Conservation (phyloP, 2,797 vertebrate species). For the Anisognathus igniventris region DNA sequence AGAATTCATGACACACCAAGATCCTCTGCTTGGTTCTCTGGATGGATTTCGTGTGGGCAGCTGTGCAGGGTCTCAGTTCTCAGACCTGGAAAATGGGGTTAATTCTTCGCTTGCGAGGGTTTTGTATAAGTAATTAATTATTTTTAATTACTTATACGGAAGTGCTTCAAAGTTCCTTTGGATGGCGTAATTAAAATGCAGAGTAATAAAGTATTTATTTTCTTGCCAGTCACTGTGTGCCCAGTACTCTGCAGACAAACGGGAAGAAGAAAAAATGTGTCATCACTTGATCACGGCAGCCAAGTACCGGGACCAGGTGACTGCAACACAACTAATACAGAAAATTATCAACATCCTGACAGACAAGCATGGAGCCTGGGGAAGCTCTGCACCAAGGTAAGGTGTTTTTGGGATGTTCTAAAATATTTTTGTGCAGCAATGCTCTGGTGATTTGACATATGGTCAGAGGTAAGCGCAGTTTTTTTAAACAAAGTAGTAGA, state of each 20-base stretch:
- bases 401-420: neutral
- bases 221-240: constrained; percentile 86
- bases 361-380: constrained; percentile 97
- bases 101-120: neutral
- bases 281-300: constrained; percentile 96
- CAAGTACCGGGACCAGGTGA: constrained; percentile 94
- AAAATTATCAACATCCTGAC: constrained; percentile 97
- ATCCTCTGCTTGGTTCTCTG: neutral
- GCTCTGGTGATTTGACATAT: neutral
- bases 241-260: constrained; percentile 93
- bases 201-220: neutral
- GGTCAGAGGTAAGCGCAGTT: neutral
- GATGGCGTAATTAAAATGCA: neutral
- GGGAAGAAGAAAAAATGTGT: constrained; percentile 98
- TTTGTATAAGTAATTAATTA: neutral
- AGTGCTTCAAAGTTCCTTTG: neutral
- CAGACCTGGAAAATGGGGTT: neutral
- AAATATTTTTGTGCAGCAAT: neutral
- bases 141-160: neutral
- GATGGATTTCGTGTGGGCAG: neutral
- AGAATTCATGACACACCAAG: neutral
- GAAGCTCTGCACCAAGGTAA: constrained; percentile 87
- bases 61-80: neutral
- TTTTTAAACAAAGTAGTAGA: neutral
- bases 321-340: constrained; percentile 92